Evolutionary conservation across 2,888 invertebrate species (phyloP), one percentile per base, ranked within the genome.

Genomic region (Lycocerus yunnanus): DNA sequence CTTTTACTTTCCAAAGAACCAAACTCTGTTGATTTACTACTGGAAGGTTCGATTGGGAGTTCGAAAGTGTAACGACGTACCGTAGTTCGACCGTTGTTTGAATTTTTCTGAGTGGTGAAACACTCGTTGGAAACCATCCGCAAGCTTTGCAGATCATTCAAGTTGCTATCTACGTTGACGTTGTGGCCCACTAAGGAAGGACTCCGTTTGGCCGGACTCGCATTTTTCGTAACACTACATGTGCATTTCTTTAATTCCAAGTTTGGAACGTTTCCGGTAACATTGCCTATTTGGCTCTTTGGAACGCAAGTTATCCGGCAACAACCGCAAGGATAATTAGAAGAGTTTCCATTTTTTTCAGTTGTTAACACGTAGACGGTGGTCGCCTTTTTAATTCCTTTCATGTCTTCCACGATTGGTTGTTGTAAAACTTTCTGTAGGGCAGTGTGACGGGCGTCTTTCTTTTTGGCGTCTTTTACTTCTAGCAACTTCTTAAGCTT

Each of bases 401-500:
- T 60, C 76, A 78, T 73, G 21, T 78, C 77, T 71, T 77, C 77
- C 61, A 75, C 43, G 11, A 73, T 68, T 3, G 73, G 68, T 67
- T 72, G 71, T 27, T 70, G 68, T 59, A 74, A 20, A 24, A 76
- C 16, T 3, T 20, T 16, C 15, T 61, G 20, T 27, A 68, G 20
- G 9, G 61, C 61, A 1, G 61, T 63, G n/a, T 6, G 61, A 13
- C n/a, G 11, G 3, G 13, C 13, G 6, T 43, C 18, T 1, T 58
- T 15, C 9, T 18, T 59, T 14, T 18, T 15, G 16, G 21, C 14
- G 5, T 10, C 16, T 15, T 63, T 63, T 3, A 43, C 1, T 79
- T 86, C 84, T 14, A 87, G 79, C 24, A 87, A 84, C 79, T 84
- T 83, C 83, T 89, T 90, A 14, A 91, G 82, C 80, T 89, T 89